Evolutionary conservation across 2,113 vertebrate species (phyloP), one percentile per base, ranked within the genome.

Genomic region (Sceloporus tristichus): DNA sequence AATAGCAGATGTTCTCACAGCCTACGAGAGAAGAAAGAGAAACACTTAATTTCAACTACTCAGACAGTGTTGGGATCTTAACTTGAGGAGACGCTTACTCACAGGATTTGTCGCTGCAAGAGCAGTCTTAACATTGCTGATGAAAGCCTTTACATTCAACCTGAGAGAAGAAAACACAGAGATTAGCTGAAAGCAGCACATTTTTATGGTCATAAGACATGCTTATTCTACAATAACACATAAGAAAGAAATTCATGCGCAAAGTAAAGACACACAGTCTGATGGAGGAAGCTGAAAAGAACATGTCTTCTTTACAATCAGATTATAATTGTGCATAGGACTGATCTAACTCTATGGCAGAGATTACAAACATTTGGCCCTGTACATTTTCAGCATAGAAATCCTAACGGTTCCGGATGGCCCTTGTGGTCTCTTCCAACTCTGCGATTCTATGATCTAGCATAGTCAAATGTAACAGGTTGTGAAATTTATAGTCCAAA

Each of bases 111-210:
- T 99, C 29, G 99, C 99, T 88, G 97, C 98, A 94, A 99, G 97
- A 94, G 99, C 99, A 0, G 98, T 99, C 95, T 99, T 99, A 85
- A 99, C 98, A 0, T 99, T 99, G 96, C 97, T 99, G 94, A 99
- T 99, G 94, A 99, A 99, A 87, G 96, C 98, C 92, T 99, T 99
- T 84, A 99, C 98, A 76, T 99, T 99, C 90, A 99, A 96, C 40
- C 99, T 99, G 92, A 29, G 85, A 90, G 34, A 91, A 91, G 78
- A 42, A 81, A 86, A 34, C 77, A n/a, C 56, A 80, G 29, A 34
- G 73, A 53, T 88, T 84, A 76, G 59, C 25, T 92, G 42, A 86
- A 87, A 88, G 86, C 34, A 89, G 1, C 62, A 68, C 70, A 70
- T 53, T 29, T 66, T 8, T 25, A 11, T 62, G 59, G 11, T 62